Conservation (phyloP, 2,113 vertebrate species). For the Cygnus buccinator region DNA sequence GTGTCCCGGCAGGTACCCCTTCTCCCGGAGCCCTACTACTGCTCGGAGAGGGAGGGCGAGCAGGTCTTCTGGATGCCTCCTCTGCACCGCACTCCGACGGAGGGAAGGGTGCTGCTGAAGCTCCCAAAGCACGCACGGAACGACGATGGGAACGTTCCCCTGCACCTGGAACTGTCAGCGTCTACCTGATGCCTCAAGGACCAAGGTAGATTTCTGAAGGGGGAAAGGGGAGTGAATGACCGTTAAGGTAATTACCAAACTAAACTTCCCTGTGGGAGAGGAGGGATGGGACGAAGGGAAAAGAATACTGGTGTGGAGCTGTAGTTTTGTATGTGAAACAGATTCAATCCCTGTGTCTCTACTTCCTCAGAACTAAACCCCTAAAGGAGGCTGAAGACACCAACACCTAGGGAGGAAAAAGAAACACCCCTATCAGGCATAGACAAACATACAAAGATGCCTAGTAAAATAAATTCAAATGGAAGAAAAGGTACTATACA, state of each 20-base stretch:
- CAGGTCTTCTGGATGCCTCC: constrained; percentile 6
- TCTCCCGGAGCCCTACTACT: background rate
- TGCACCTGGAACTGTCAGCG: background rate
- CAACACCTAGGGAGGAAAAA: constrained; percentile 39
- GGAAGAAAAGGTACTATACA: background rate
- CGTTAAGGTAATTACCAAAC: background rate
- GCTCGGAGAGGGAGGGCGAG: background rate
- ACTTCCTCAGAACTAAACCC: constrained; percentile 10
- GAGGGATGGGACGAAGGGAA: background rate
- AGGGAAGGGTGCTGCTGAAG: background rate
- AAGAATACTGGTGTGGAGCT: background rate
- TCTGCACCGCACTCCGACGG: background rate
- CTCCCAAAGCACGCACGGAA: background rate
- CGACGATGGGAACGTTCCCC: background rate
- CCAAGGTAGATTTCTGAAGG: background rate
- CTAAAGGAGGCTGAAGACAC: constrained; percentile 45
- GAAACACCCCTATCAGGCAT: constrained; percentile 25
- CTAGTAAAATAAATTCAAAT: background rate
- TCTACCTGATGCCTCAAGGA: background rate
- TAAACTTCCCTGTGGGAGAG: background rate
- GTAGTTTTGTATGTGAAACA: background rate
- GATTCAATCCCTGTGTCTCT: background rate
- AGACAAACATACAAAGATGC: background rate
- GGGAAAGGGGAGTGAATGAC: background rate
- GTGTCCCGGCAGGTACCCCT: background rate